Conservation (phyloP, 2,888 invertebrate species). For the Argyra leucocephala region DNA sequence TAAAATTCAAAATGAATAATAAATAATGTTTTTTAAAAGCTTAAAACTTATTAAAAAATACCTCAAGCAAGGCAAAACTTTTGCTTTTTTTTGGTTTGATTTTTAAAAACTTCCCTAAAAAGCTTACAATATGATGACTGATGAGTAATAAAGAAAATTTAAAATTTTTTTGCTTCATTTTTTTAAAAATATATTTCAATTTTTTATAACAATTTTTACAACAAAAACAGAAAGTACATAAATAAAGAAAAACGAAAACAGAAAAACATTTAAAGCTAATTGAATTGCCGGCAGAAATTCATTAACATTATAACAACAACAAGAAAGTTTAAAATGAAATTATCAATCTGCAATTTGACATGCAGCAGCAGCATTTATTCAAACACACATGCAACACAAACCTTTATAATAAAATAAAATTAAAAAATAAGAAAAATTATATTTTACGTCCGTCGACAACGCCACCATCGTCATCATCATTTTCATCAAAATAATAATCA, state of each 20-base stretch:
- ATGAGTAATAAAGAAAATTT: too few species aligned
- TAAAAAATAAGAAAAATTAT: background rate
- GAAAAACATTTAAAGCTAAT: background rate
- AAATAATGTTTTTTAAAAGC: too few species aligned
- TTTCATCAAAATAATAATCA: background rate
- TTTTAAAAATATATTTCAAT: too few species aligned
- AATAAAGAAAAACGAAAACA: background rate
- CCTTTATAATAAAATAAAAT: background rate
- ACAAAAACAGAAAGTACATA: background rate
- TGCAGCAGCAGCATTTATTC: background rate
- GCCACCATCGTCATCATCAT: background rate
- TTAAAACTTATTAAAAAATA: too few species aligned
- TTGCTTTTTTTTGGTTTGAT: too few species aligned
- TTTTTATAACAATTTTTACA: too few species aligned
- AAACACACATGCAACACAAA: background rate
- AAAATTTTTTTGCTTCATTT: too few species aligned
- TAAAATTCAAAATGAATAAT: too few species aligned
- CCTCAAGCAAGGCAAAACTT: too few species aligned
- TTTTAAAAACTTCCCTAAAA: too few species aligned
- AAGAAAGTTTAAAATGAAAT: background rate
- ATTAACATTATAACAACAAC: background rate
- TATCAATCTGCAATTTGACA: slow-evolving; percentile 1
- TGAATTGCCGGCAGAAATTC: slow-evolving; percentile 1
- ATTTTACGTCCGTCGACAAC: background rate
- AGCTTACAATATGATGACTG: too few species aligned